A percentile compares a stretch with the other conserved stretches of the same genome.
Evolutionary conservation across 2,113 vertebrate genomes (phyloP).

Genomic region (Geococcyx californianus): DNA sequence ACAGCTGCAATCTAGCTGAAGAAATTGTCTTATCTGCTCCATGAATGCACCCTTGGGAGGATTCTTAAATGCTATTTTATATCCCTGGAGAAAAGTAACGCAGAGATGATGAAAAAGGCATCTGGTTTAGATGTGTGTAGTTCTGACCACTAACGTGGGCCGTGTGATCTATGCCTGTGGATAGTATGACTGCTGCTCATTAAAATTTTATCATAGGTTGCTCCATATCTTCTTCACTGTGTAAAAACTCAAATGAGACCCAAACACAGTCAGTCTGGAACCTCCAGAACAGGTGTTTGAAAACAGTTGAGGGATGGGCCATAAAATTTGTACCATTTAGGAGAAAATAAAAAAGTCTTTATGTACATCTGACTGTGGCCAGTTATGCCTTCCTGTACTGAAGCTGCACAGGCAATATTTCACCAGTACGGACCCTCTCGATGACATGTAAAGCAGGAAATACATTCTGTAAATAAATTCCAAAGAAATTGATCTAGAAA

Average conservation of each 20-base stretch:
- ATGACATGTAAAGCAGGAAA: conserved; percentile 1
- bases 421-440: not conserved
- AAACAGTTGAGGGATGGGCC: not conserved
- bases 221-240: not conserved
- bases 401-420: not conserved
- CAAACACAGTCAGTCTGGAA: not conserved
- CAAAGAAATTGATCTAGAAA: not conserved
- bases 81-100: conserved; percentile 45
- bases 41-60: conserved; percentile 54
- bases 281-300: not conserved
- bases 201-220: conserved; percentile 52
- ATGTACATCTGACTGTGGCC: not conserved
- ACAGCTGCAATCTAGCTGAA: conserved; percentile 70
- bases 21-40: conserved; percentile 70
- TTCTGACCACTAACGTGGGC: conserved; percentile 20
- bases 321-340: not conserved
- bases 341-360: not conserved
- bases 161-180: conserved; percentile 36
- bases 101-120: conserved; percentile 66
- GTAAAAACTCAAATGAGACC: conserved; percentile 15
- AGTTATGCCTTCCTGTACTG: not conserved
- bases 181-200: conserved; percentile 45
- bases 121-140: conserved; percentile 43
- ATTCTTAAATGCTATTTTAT: conserved; percentile 59
- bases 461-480: conserved; percentile 11